A percentile compares a stretch with the other conserved stretches of the same genome.
Evolutionary conservation across 2,113 vertebrate genomes (phyloP).

Genomic region (Ondatra zibethicus): DNA sequence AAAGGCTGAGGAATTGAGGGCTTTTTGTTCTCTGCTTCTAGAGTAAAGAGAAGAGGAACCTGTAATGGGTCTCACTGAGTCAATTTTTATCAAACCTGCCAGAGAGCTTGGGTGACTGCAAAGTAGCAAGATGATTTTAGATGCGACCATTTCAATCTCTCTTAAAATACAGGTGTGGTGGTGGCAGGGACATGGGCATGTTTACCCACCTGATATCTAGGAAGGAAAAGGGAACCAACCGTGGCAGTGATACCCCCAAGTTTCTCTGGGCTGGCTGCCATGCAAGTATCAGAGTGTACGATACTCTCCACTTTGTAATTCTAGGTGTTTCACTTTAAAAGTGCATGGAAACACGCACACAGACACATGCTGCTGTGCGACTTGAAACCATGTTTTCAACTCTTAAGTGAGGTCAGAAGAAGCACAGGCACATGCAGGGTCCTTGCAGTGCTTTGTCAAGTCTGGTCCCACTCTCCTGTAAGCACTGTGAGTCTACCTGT

Average conservation of each 20-base stretch:
- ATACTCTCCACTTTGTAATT: slow-evolving; percentile 25
- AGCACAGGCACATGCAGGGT: neutral
- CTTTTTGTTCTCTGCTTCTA: slow-evolving; percentile 37
- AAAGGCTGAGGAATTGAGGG: slow-evolving; percentile 28
- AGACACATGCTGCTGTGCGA: slow-evolving; percentile 58
- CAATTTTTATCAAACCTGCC: slow-evolving; percentile 46
- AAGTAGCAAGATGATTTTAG: neutral
- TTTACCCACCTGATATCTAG: slow-evolving; percentile 32
- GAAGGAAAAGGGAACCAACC: slow-evolving; percentile 49
- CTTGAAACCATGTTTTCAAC: slow-evolving; percentile 43
- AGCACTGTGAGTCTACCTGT: neutral
- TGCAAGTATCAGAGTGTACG: neutral
- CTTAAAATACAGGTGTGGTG: neutral
- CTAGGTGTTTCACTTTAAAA: slow-evolving; percentile 42
- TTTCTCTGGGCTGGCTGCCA: neutral
- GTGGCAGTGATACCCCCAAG: neutral
- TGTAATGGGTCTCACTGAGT: neutral
- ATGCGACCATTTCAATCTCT: neutral
- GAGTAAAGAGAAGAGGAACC: slow-evolving; percentile 24
- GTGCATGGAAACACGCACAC: slow-evolving; percentile 31
- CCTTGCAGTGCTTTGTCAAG: neutral
- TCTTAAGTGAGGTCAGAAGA: slow-evolving; percentile 60
- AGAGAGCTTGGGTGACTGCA: neutral
- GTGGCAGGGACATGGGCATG: neutral
- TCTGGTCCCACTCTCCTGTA: neutral